Evolutionary conservation across 2,113 vertebrate species (phyloP).

Genomic region (Corvus hawaiiensis): DNA sequence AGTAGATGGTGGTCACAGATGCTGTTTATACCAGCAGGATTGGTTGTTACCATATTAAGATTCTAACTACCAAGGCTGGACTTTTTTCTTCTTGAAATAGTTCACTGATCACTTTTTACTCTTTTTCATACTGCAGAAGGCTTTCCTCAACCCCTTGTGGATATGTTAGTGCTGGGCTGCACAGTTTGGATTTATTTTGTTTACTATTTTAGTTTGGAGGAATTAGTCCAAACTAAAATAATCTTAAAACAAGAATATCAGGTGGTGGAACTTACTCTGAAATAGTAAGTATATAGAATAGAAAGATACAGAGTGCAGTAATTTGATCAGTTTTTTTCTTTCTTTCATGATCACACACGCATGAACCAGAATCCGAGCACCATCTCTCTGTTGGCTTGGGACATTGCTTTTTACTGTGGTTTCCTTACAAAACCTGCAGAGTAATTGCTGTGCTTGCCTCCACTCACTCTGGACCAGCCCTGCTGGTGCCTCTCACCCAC

Average conservation of each 20-base stretch:
- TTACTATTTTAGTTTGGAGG: neutral
- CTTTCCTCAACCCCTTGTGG: neutral
- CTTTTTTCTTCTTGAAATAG: neutral
- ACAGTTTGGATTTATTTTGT: neutral
- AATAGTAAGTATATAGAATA: neutral
- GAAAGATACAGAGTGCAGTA: neutral
- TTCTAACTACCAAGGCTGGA: neutral
- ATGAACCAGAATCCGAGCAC: neutral
- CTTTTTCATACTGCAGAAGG: neutral
- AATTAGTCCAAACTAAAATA: neutral
- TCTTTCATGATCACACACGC: neutral
- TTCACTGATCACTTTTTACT: neutral
- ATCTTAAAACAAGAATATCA: neutral
- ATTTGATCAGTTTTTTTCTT: neutral
- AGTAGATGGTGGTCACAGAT: neutral
- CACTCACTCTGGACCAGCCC: rapidly evolving
- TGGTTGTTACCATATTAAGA: neutral
- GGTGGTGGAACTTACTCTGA: neutral
- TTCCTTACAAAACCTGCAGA: neutral
- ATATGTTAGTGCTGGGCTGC: neutral
- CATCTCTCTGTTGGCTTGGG: neutral
- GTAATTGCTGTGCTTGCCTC: neutral
- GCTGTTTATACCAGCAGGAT: neutral
- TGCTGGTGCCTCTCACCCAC: neutral
- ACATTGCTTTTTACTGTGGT: neutral